Percentiles rank a stretch among this genome's conserved stretches.
Conservation (phyloP, 23 tunicate species). For the Corella eumyota region DNA sequence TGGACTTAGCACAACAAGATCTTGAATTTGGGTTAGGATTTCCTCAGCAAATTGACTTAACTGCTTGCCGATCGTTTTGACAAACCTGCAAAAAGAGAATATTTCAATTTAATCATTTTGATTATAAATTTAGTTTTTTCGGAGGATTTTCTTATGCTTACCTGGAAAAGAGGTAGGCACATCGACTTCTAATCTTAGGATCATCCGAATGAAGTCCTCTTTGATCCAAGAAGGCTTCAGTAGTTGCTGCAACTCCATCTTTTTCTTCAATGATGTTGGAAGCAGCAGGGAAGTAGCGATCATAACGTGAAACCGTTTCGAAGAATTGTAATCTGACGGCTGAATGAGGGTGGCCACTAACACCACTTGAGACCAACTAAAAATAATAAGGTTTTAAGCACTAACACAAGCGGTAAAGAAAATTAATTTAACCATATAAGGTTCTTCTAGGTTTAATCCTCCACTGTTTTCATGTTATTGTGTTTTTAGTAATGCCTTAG, state of each 20-base stretch:
- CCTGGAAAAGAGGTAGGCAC: slow-evolving; percentile 87
- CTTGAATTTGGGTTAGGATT: slow-evolving; percentile 34
- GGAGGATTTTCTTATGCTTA: not conserved
- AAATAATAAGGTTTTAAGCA: not conserved
- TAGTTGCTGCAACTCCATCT: slow-evolving; percentile 32
- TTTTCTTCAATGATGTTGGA: slow-evolving; percentile 23
- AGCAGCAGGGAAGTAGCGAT: slow-evolving; percentile 55
- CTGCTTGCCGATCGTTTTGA: slow-evolving; percentile 62
- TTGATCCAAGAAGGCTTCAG: slow-evolving; percentile 61
- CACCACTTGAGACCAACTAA: slow-evolving; percentile 73
- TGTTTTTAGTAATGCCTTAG: too few relatives aligned
- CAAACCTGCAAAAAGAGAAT: slow-evolving; percentile 33
- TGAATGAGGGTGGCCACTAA: slow-evolving; percentile 66
- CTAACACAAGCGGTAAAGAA: too few relatives aligned
- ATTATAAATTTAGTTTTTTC: too few relatives aligned
- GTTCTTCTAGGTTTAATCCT: too few relatives aligned
- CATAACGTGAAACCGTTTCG: slow-evolving; percentile 86
- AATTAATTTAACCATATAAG: too few relatives aligned
- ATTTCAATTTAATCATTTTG: not conserved
- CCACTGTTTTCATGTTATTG: too few relatives aligned
- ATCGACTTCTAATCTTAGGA: slow-evolving; percentile 71
- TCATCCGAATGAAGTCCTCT: slow-evolving; percentile 55
- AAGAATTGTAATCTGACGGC: slow-evolving; percentile 82
- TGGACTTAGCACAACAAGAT: slow-evolving; percentile 34
- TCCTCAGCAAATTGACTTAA: slow-evolving; percentile 62